A percentile compares a stretch with the other conserved stretches of the same genome.
These are phyloP conservation scores for Patiria miniata DNA, from an alignment of 35 echinoderm and acorn worm species.

Conservation along the genomic window DNA sequence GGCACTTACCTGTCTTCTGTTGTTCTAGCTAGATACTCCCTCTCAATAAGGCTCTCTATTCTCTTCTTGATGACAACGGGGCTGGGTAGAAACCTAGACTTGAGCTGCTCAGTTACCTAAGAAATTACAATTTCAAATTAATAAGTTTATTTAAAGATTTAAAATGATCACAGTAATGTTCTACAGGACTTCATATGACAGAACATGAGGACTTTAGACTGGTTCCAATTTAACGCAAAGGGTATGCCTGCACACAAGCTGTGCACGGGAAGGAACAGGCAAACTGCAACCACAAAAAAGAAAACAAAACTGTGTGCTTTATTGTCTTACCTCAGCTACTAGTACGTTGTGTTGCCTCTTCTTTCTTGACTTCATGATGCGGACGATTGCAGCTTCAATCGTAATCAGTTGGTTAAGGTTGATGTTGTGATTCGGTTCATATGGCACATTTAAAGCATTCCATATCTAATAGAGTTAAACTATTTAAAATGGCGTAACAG, in stretches of 20 bases:
- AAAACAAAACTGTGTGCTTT: too few species aligned
- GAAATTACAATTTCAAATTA: neutral
- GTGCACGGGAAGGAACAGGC: too few species aligned
- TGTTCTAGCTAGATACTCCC: conserved; percentile 95
- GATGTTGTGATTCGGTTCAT: too few species aligned
- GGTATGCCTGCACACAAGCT: too few species aligned
- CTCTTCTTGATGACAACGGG: conserved; percentile 99
- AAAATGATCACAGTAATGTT: neutral
- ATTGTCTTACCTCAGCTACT: conserved; percentile 92
- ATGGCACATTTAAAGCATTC: neutral
- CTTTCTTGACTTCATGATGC: conserved; percentile 98
- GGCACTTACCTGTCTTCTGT: conserved; percentile 87
- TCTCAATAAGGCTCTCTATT: conserved; percentile 97
- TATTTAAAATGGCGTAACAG: neutral
- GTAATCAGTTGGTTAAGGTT: conserved; percentile 69
- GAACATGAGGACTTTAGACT: too few species aligned
- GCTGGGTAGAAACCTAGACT: conserved; percentile 95
- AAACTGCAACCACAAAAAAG: too few species aligned
- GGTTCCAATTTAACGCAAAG: too few species aligned
- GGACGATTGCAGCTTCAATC: conserved; percentile 96
- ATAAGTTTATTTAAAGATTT: neutral
- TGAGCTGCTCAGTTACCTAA: conserved; percentile 94
- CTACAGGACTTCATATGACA: neutral
- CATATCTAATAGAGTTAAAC: neutral
- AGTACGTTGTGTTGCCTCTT: conserved; percentile 88